These are phyloP conservation scores for Lysandra coridon DNA, from an alignment of 2,888 invertebrate species.

Conservation along the genomic window DNA sequence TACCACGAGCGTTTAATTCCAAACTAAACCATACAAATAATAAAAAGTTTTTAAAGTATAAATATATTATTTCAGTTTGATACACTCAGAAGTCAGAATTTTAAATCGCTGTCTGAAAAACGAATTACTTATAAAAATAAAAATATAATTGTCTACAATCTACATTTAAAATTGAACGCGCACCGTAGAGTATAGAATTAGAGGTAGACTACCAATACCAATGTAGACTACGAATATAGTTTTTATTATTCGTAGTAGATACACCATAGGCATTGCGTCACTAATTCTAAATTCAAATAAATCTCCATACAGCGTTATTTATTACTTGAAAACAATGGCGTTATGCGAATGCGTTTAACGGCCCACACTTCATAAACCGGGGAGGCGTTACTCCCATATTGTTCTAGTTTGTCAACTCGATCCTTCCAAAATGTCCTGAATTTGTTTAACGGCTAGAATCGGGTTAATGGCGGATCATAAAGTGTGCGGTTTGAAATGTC, in stretches of 20 bases:
- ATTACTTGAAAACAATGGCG: slow-evolving; percentile 22
- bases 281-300: background rate
- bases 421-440: slow-evolving; percentile 18
- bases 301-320: slow-evolving; percentile 1
- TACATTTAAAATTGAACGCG: too few species aligned
- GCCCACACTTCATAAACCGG: background rate
- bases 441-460: slow-evolving; percentile 2
- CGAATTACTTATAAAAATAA: background rate
- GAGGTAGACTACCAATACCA: too few species aligned
- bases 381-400: slow-evolving; percentile 33
- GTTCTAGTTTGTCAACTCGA: slow-evolving; percentile 22
- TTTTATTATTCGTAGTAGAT: too few species aligned
- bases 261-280: background rate
- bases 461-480: slow-evolving; percentile 5
- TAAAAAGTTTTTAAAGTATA: background rate
- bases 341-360: slow-evolving; percentile 22
- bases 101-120: background rate
- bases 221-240: too few species aligned
- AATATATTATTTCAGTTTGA: background rate
- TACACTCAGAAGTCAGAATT: background rate
- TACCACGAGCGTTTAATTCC: background rate
- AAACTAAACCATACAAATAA: background rate
- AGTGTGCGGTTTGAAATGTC: slow-evolving; percentile 18
- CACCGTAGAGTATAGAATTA: background rate
- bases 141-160: background rate